Evolutionary conservation across 2,113 vertebrate genomes (phyloP), one percentile per base, ranked within the genome.

Genomic region (Hypanus sabinus): DNA sequence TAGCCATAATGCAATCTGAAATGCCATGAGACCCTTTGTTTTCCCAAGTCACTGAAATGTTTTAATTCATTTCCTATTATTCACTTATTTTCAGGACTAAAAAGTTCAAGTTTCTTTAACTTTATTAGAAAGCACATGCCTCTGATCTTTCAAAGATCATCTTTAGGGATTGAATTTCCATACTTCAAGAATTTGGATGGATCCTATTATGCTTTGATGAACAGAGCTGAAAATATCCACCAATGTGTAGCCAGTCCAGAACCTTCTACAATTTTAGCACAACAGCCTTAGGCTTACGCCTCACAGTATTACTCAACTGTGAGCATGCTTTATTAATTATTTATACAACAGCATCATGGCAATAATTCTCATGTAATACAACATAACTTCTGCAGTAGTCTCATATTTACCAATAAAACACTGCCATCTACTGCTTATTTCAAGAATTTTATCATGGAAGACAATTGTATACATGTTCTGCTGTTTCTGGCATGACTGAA

Each of bases 351-450:
- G 18, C 85, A 65, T 85, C 7, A 27, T 24, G 55, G 57, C 22
- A 60, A n/a, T 90, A 65, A 90, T 90, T 65, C 65, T n/a, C 60
- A 68, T 60, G 30, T 60, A 90, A 90, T 65, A 65, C 33, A 18
- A 65, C 57, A 65, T 5, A 88, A 68, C 8, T 90, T 65, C 62
- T 73, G 36, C 91, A 55, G 20, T 38, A 24, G 11, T 5, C 68
- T 5, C 24, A 55, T 93, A 73, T 73, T 93, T 93, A 36, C 68
- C 46, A 73, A 73, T 38, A 55, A 75, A 3, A 93, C 70, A 93
- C 36, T 93, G 91, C 91, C 91, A 93, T 75, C 91, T 73, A 93
- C 70, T 93, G 91, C 30, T 93, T 18, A 93, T 27, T 93, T 73
- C 46, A 73, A 55, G 91, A 93, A 93, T 6, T 11, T 46, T 46